Percentiles rank a stretch among this genome's conserved stretches.
Conservation (phyloP, 1,140 invertebrate species). For the Acromyrmex heyeri region DNA sequence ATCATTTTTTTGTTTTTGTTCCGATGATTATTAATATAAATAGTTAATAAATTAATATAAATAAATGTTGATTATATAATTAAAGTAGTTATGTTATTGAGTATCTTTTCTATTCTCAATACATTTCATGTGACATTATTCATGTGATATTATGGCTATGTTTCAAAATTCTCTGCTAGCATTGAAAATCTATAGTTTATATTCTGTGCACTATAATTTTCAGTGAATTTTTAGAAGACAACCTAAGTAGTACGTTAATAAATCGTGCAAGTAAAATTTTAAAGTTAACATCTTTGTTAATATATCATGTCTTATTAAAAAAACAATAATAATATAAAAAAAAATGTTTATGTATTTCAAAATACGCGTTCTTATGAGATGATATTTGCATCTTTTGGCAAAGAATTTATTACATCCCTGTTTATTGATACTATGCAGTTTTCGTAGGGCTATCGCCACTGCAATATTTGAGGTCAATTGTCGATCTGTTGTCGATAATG, state of each 20-base stretch:
- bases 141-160: no score
- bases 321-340: no score
- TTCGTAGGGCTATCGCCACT: background rate
- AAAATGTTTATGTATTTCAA: background rate
- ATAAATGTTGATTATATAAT: background rate
- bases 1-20: background rate
- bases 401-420: background rate
- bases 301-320: background rate
- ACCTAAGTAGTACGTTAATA: no score
- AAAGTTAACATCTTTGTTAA: background rate
- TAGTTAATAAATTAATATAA: background rate
- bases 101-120: background rate
- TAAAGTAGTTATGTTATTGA: background rate
- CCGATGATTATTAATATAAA: background rate
- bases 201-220: no score
- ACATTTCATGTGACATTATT: background rate
- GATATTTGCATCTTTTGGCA: background rate
- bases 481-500: constrained; percentile 46
- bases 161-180: no score
- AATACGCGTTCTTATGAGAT: no score
- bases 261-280: no score
- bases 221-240: no score
- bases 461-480: constrained; percentile 23
- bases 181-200: no score
- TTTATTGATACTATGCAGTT: background rate